phyloP scores from a whole-genome alignment of 2,888 invertebrate species.

The Neoascia interrupta region DNA sequence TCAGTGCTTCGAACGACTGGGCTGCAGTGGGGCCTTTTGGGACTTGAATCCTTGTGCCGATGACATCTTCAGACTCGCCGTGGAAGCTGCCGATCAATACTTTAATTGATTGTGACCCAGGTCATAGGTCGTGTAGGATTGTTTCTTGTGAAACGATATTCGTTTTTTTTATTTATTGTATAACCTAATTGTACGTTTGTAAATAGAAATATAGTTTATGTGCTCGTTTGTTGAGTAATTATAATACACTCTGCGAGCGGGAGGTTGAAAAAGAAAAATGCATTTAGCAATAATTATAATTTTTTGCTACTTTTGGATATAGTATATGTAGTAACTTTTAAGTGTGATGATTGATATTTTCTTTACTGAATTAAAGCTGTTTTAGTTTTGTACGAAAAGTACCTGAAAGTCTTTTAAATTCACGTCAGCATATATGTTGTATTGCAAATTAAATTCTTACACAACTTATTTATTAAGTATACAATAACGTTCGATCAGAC shows the following conservation, averaged over 20 bases:
- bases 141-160: constrained; percentile 33
- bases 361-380: constrained; percentile 24
- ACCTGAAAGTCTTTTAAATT: no score
- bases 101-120: background rate
- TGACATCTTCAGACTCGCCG: constrained; percentile 77
- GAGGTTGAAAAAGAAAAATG: constrained; percentile 26
- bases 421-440: background rate
- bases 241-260: no score
- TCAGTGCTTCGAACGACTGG: constrained; percentile 86
- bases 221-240: constrained; percentile 1
- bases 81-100: constrained; percentile 12
- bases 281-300: constrained; percentile 56
- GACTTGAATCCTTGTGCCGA: constrained; percentile 86
- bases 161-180: constrained; percentile 33
- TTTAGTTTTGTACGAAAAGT: constrained; percentile 12
- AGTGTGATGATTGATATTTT: constrained; percentile 37
- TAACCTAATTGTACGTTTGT: constrained; percentile 9
- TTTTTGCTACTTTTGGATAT: background rate
- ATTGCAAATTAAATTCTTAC: no score
- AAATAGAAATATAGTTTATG: constrained; percentile 7
- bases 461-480: no score
- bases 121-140: background rate
- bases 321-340: constrained; percentile 11
- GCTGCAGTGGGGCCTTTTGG: constrained; percentile 88
- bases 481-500: no score